Conservation (phyloP, 1,140 invertebrate genomes). For the Drosophila miranda region DNA sequence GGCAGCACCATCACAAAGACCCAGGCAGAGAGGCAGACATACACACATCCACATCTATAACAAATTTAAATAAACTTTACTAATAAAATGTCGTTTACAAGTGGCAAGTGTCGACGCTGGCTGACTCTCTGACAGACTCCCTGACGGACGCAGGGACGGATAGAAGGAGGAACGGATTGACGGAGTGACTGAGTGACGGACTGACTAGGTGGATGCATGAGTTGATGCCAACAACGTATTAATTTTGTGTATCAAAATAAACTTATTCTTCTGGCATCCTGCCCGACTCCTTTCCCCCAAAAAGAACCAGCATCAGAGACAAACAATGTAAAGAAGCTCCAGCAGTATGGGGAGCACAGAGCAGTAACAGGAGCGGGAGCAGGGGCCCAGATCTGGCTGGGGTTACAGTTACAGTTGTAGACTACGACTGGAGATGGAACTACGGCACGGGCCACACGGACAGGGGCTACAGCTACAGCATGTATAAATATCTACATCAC, state of each 20-base stretch:
- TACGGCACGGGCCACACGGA: conserved; percentile 9
- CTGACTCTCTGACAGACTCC: conserved; percentile 16
- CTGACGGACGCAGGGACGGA: background rate
- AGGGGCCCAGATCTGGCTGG: conserved; percentile 1
- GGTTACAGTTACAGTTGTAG: conserved; percentile 28
- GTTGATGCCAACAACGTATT: conserved; percentile 78
- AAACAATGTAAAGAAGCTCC: conserved; percentile 43
- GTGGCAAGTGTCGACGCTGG: conserved; percentile 73
- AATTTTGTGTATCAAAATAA: conserved; percentile 81
- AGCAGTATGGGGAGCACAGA: conserved; percentile 6
- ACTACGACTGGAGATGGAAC: conserved; percentile 15
- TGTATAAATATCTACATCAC: conserved; percentile 80
- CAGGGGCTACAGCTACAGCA: conserved; percentile 32
- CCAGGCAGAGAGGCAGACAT: conserved; percentile 21
- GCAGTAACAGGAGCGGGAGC: background rate
- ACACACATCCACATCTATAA: conserved; percentile 40
- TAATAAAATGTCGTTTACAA: conserved; percentile 81
- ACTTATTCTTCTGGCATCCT: conserved; percentile 69
- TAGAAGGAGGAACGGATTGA: conserved; percentile 10
- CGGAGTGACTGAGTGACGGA: conserved; percentile 33
- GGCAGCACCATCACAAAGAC: conserved; percentile 59
- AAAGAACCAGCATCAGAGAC: conserved; percentile 26
- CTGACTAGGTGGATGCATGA: conserved; percentile 47
- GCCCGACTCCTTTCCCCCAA: conserved; percentile 3
- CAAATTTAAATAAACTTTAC: conserved; percentile 81